phyloP scores from a whole-genome alignment of 2,797 vertebrate genomes.

The Salmo trutta region DNA sequence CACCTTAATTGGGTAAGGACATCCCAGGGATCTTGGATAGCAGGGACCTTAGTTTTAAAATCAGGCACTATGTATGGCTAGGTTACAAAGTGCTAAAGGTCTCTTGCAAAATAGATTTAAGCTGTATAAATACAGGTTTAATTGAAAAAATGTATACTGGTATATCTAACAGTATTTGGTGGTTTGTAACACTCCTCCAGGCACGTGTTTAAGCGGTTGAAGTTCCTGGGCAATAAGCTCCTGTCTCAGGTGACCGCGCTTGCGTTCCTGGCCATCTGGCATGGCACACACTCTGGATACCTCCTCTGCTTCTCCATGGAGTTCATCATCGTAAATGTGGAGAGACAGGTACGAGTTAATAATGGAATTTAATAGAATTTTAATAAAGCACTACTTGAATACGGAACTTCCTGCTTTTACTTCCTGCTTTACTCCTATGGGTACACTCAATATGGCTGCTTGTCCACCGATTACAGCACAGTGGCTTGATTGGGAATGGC shows the following conservation, averaged over 20 bases:
- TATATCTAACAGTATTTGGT: not conserved
- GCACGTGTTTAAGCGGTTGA: conserved; percentile 93
- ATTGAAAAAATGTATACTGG: not conserved
- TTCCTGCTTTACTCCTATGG: not conserved
- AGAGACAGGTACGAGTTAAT: conserved; percentile 83
- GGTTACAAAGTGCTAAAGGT: too few species aligned
- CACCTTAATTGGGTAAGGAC: too few species aligned
- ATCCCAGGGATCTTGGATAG: not conserved
- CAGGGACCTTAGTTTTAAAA: not conserved
- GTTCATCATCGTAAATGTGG: conserved; percentile 90
- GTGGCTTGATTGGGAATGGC: not conserved
- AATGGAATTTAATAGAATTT: not conserved
- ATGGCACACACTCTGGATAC: conserved; percentile 95
- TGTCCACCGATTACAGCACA: not conserved
- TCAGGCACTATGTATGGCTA: too few species aligned
- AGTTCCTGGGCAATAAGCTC: conserved; percentile 91
- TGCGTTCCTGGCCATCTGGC: conserved; percentile 92
- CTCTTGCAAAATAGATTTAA: too few species aligned
- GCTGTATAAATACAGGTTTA: not conserved
- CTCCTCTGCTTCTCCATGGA: conserved; percentile 97
- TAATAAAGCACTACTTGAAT: not conserved
- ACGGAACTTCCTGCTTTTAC: not conserved
- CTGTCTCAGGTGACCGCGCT: conserved; percentile 88
- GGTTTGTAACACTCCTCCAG: conserved; percentile 62
- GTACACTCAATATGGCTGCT: not conserved